These are phyloP conservation scores for Cylindroiulus punctatus DNA, from an alignment of 2,888 invertebrate species.

Conservation along the genomic window DNA sequence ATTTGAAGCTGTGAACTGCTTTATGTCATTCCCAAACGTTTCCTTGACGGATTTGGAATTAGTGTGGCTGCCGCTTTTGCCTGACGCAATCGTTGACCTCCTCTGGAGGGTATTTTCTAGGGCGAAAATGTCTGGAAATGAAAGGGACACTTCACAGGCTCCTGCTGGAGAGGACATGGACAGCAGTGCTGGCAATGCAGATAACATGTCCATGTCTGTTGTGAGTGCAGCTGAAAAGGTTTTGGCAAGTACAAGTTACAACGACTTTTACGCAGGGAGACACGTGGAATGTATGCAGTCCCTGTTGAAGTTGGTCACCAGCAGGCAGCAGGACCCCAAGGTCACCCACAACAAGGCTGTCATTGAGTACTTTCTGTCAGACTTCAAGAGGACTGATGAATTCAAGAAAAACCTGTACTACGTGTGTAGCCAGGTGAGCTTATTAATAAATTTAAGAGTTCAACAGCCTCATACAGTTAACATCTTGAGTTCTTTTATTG, in stretches of 20 bases:
- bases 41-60: too few relatives aligned
- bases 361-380: conserved; percentile 77
- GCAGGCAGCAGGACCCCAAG: conserved; percentile 75
- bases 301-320: conserved; percentile 74
- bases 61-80: too few relatives aligned
- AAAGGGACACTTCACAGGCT: too few relatives aligned
- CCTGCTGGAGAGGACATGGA: neutral
- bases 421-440: conserved; percentile 70
- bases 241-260: conserved; percentile 38
- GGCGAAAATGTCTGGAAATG: too few relatives aligned
- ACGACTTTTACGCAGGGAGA: conserved; percentile 30
- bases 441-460: too few relatives aligned
- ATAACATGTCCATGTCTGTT: neutral
- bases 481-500: too few relatives aligned
- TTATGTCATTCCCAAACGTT: too few relatives aligned
- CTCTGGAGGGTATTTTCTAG: conserved; percentile 68
- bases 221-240: conserved; percentile 26
- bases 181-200: neutral
- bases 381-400: conserved; percentile 76
- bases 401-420: conserved; percentile 76
- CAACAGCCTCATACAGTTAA: too few relatives aligned
- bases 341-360: conserved; percentile 86
- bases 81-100: too few relatives aligned
- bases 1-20: too few relatives aligned
- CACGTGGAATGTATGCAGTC: conserved; percentile 61